phyloP scores from a whole-genome alignment of 1,140 invertebrate genomes.

The Leptopilina clavipes region DNA sequence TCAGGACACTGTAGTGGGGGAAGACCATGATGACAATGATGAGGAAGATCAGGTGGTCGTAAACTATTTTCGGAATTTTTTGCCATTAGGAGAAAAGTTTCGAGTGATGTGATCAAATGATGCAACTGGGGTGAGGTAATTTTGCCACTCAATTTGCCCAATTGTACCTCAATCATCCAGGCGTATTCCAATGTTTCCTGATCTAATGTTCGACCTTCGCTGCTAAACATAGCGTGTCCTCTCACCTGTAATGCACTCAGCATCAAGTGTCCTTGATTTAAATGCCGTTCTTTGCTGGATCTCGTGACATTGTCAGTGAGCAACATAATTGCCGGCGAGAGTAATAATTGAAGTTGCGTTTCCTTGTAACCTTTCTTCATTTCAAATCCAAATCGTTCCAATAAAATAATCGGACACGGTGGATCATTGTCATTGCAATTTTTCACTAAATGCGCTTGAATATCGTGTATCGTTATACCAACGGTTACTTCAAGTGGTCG shows the following conservation, averaged over 20 bases:
- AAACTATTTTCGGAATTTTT: conserved; percentile 93
- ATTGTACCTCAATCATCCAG: conserved; percentile 91
- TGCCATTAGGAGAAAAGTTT: conserved; percentile 91
- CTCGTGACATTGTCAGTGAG: conserved; percentile 83
- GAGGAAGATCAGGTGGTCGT: conserved; percentile 82
- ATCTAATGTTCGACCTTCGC: conserved; percentile 89
- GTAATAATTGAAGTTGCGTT: conserved; percentile 91
- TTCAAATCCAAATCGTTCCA: conserved; percentile 96
- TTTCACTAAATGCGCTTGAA: conserved; percentile 94
- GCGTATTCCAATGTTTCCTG: conserved; percentile 97
- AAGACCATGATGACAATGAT: conserved; percentile 90
- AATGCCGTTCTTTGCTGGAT: conserved; percentile 82
- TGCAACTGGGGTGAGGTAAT: conserved; percentile 88
- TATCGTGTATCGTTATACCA: conserved; percentile 95
- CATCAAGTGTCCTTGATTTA: conserved; percentile 92
- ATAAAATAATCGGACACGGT: conserved; percentile 90
- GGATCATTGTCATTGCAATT: conserved; percentile 91
- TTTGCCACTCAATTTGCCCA: conserved; percentile 88
- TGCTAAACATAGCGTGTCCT: conserved; percentile 98
- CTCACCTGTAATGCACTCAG: conserved; percentile 92
- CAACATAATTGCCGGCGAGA: conserved; percentile 92
- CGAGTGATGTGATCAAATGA: conserved; percentile 89
- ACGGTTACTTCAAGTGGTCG: conserved; percentile 93
- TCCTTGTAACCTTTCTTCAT: conserved; percentile 95
- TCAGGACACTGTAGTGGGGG: conserved; percentile 85